Evolutionary conservation across 2,888 invertebrate genomes (phyloP), one percentile per base, ranked within the genome.

Genomic region (Drosophila neotestacea): DNA sequence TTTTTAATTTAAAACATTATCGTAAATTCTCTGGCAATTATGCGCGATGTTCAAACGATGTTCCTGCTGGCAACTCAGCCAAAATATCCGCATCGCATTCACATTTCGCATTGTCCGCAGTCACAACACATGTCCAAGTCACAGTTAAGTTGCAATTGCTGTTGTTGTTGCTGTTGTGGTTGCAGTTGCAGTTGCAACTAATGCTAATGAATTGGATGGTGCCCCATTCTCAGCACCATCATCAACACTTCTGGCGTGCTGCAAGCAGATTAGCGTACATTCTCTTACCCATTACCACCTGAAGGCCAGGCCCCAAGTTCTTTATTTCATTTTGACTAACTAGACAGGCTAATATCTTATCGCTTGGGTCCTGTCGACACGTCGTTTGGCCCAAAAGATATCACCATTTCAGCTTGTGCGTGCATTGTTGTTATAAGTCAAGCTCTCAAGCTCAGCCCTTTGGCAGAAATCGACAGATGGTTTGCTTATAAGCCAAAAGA

Each of bases 1-100:
- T 89, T 88, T 89, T 87, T 80, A 80, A 87, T 83, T 88, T 87
- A 74, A 83, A 86, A 88, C 88, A 88, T 88, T 88, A 88, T 88
- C 88, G 88, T 90, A 89, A 90, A 89, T 90, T 89, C 86, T 76
- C 73, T 87, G 79, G 90, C 85, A 89, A 87, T 88, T 90, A 85
- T 90, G 82, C 78, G 80, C 78, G 79, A 71, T 88, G 90, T 86
- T 89, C 77, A 88, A 87, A 81, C 73, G 30, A 30, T 30, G 73
- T 52, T 67, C 27, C 46, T 28, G 32, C 39, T 54, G 27, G 36
- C 63, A 59, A n/a, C 56, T 63, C 65, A 51, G 64, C 80, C 60
- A 70, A 77, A 80, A 67, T 72, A 73, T 56, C 42, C 71, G 59
- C 69, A 70, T 69, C 52, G 63, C 83, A 75, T 73, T 69, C 77